These are phyloP conservation scores for Vimba vimba DNA, from an alignment of 2,113 vertebrate species.

Conservation along the genomic window DNA sequence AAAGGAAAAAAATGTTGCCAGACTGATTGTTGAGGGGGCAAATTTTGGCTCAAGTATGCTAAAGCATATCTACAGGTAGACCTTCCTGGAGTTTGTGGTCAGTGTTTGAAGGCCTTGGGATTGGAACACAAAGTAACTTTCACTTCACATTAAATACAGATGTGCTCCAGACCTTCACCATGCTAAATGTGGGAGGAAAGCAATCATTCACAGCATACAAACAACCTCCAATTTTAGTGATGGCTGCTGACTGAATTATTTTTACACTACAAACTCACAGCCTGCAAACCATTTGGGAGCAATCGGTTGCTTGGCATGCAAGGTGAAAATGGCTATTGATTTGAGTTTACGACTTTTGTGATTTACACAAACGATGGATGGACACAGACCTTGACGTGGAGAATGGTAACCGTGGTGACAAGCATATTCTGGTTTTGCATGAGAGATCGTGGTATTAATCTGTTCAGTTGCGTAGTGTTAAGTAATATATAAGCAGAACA, in stretches of 20 bases:
- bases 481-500: not conserved
- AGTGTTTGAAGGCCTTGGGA: not conserved
- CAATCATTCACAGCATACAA: not conserved
- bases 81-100: not conserved
- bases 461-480: not conserved
- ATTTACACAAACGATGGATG: not conserved
- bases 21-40: not conserved
- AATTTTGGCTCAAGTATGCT: not conserved
- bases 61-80: not conserved
- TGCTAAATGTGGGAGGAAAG: not conserved
- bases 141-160: not conserved
- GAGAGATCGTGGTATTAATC: not conserved
- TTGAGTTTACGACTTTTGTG: not conserved
- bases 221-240: not conserved
- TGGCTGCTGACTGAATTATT: no score
- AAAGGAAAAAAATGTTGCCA: not conserved
- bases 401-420: not conserved
- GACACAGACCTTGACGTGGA: not conserved
- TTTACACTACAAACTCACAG: not conserved
- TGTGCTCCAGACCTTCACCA: not conserved
- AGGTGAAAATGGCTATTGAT: constrained; percentile 25
- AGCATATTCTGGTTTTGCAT: not conserved
- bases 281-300: not conserved
- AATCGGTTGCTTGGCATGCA: not conserved
- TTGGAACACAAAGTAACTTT: not conserved